These are phyloP conservation scores for Aelia acuminata DNA, from an alignment of 2,888 invertebrate species.

Conservation along the genomic window DNA sequence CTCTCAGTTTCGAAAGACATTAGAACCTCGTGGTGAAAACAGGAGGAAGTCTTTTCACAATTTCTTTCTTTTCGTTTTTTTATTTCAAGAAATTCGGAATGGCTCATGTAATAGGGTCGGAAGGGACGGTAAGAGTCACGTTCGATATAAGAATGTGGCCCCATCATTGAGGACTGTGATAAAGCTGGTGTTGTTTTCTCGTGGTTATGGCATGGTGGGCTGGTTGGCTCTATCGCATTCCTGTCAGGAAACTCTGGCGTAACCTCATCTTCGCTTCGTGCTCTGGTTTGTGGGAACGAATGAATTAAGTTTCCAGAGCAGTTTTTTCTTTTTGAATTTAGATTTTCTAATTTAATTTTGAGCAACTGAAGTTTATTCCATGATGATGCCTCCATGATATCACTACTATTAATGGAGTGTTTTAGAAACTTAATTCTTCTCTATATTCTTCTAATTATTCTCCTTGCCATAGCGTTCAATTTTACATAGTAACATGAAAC, in stretches of 20 bases:
- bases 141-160: background rate
- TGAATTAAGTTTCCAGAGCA: background rate
- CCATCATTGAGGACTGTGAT: background rate
- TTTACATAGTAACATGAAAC: too few species aligned
- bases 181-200: background rate
- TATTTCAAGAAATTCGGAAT: conserved; percentile 1
- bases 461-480: too few species aligned
- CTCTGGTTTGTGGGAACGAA: background rate
- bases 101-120: background rate
- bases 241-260: background rate
- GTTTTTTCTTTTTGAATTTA: too few species aligned
- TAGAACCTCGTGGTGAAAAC: background rate
- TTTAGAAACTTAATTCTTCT: too few species aligned
- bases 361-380: too few species aligned
- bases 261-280: background rate
- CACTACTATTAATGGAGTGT: too few species aligned
- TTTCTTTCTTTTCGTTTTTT: background rate
- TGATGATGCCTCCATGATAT: too few species aligned
- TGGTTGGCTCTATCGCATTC: background rate
- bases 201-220: background rate
- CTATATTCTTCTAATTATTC: too few species aligned
- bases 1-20: background rate
- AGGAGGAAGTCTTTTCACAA: background rate
- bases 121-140: background rate
- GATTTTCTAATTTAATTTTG: too few species aligned